Evolutionary conservation across 2,797 vertebrate genomes (phyloP).

Genomic region (Gallinago stenura): DNA sequence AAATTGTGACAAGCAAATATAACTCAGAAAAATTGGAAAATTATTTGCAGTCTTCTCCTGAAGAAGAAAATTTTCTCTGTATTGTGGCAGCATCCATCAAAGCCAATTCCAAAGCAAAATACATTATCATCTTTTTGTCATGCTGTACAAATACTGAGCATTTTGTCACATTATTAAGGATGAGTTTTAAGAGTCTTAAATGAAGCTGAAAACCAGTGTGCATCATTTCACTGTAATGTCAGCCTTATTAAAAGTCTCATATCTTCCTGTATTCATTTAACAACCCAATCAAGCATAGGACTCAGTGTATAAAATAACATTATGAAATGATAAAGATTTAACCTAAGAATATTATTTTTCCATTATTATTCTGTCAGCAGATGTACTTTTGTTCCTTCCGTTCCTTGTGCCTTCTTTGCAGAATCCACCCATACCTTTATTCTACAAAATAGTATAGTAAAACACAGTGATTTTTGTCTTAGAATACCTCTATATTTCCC

Average conservation of each 20-base stretch:
- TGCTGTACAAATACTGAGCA: background rate
- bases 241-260: background rate
- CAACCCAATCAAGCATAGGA: background rate
- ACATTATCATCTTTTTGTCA: background rate
- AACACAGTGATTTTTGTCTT: background rate
- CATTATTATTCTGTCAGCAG: background rate
- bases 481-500: background rate
- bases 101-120: background rate
- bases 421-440: background rate
- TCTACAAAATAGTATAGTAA: background rate
- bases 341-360: background rate
- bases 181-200: background rate
- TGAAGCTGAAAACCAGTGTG: background rate
- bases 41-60: background rate
- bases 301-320: background rate
- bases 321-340: background rate
- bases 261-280: background rate
- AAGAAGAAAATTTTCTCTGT: background rate
- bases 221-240: background rate
- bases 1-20: background rate
- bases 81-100: background rate
- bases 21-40: background rate
- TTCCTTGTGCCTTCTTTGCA: background rate
- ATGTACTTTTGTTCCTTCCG: background rate
- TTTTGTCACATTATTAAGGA: background rate